These are phyloP conservation scores for Nymphalis polychloros DNA, from an alignment of 2,888 invertebrate species.

Conservation along the genomic window DNA sequence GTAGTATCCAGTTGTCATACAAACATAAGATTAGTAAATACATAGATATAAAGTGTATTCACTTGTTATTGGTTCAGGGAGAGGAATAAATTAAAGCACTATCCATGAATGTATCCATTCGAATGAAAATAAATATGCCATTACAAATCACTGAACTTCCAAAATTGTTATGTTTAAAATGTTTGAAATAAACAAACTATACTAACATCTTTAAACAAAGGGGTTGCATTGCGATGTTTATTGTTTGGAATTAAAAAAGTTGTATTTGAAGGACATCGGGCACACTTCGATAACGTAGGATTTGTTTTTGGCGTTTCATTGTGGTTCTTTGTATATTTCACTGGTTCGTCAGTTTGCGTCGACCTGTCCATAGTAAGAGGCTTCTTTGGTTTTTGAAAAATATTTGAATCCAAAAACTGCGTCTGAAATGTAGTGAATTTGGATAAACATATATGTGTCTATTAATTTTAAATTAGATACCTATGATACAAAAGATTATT, in stretches of 20 bases:
- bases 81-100: too few relatives aligned
- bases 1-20: too few relatives aligned
- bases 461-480: too few relatives aligned
- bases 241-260: slow-evolving; percentile 13
- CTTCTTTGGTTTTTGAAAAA: slow-evolving; percentile 4
- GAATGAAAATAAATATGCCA: too few relatives aligned
- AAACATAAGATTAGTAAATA: too few relatives aligned
- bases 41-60: too few relatives aligned
- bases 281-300: slow-evolving; percentile 1
- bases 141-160: too few relatives aligned
- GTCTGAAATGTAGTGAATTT: neutral
- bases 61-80: too few relatives aligned
- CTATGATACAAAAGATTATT: too few relatives aligned
- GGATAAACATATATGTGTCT: too few relatives aligned
- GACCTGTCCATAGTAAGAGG: slow-evolving; percentile 23
- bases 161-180: neutral
- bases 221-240: neutral
- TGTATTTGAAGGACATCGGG: slow-evolving; percentile 12
- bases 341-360: slow-evolving; percentile 28
- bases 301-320: neutral
- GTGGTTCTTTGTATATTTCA: neutral
- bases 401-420: neutral
- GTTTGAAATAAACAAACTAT: neutral
- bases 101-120: too few relatives aligned
- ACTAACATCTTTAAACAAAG: slow-evolving; percentile 38